Evolutionary conservation across 2,113 vertebrate genomes (phyloP).

Genomic region (Dasyprocta punctata): DNA sequence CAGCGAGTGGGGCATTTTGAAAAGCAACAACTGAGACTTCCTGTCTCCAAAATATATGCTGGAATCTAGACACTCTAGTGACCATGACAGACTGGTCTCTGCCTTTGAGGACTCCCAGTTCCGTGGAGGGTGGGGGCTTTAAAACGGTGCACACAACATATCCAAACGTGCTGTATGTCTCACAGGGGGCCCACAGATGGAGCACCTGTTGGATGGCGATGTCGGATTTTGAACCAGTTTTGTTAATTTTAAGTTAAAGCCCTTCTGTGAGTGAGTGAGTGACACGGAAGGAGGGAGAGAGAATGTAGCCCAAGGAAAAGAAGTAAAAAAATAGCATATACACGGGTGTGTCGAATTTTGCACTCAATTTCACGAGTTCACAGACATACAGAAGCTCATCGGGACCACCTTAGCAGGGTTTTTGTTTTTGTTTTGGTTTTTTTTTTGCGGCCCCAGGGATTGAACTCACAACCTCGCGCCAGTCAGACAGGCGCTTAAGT

Average conservation of each 20-base stretch:
- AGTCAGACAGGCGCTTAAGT: too few species aligned
- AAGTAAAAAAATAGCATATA: neutral
- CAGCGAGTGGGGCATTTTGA: neutral
- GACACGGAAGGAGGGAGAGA: too few species aligned
- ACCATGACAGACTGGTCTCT: neutral
- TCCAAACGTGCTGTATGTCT: neutral
- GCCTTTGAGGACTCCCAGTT: neutral
- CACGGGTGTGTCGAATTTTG: neutral
- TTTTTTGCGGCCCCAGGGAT: too few species aligned
- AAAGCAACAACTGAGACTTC: neutral
- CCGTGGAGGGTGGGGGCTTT: neutral
- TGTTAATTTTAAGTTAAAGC: neutral
- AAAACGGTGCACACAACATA: neutral
- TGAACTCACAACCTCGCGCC: too few species aligned
- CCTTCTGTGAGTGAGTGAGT: neutral
- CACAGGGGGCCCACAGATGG: neutral
- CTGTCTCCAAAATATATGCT: neutral
- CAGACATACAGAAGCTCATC: neutral
- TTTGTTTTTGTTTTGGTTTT: too few species aligned
- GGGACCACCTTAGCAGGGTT: neutral
- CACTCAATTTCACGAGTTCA: neutral
- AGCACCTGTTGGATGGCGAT: neutral
- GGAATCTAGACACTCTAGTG: slow-evolving; percentile 1
- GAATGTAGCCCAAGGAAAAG: neutral
- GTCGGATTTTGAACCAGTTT: neutral